Conservation (phyloP, 2,113 vertebrate genomes). For the Microcebus lehilahytsara region DNA sequence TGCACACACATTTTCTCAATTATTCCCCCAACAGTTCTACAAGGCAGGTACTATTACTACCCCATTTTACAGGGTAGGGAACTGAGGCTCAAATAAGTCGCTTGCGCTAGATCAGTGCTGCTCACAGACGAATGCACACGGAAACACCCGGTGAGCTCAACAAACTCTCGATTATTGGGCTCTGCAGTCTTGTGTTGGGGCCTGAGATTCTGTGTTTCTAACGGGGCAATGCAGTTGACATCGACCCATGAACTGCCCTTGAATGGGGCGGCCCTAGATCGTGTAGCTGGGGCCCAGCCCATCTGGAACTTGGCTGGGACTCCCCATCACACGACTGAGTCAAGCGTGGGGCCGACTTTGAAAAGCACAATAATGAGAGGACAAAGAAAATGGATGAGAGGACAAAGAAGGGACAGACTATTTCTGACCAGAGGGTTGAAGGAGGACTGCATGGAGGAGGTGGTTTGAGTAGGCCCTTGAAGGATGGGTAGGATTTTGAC, state of each 20-base stretch:
- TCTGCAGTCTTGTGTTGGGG: not conserved
- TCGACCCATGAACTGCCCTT: rapidly evolving
- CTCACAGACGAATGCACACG: rapidly evolving
- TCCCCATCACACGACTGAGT: not conserved
- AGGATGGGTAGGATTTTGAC: not conserved
- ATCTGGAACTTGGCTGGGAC: not conserved
- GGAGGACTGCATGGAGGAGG: not conserved
- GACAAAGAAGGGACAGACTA: not conserved
- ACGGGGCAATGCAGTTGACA: not conserved
- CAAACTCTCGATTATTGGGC: not conserved
- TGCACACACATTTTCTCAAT: not conserved
- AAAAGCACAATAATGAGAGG: not conserved
- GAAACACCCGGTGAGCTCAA: not conserved
- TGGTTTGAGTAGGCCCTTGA: not conserved
- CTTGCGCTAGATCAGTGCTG: not conserved
- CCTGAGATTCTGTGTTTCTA: not conserved
- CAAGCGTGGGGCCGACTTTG: not conserved
- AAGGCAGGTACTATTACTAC: not conserved
- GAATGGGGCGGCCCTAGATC: not conserved
- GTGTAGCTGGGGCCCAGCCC: not conserved
- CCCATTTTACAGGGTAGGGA: not conserved
- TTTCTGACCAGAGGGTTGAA: not conserved
- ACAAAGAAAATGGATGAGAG: not conserved
- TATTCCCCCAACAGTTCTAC: not conserved
- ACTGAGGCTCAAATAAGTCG: not conserved